Percentiles rank a stretch among this genome's conserved stretches.
Evolutionary conservation across 2,113 vertebrate genomes (phyloP).

Genomic region (Poicephalus gulielmi): DNA sequence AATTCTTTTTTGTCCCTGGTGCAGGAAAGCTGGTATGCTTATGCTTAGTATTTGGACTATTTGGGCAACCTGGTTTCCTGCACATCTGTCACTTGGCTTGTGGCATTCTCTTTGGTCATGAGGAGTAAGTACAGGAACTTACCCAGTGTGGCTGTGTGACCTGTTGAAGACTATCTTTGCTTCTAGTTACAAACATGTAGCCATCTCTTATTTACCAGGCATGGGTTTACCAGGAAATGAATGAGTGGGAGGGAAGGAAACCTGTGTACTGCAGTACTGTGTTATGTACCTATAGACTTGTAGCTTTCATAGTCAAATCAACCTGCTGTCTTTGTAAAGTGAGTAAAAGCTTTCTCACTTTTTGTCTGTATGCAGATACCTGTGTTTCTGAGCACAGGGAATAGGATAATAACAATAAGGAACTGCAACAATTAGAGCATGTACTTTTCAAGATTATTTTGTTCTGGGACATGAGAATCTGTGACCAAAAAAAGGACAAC

Average conservation of each 20-base stretch:
- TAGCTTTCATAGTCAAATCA: background rate
- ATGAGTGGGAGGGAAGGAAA: background rate
- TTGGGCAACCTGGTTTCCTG: background rate
- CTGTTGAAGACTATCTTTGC: background rate
- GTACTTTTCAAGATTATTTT: background rate
- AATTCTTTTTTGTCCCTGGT: background rate
- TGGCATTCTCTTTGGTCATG: background rate
- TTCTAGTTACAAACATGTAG: background rate
- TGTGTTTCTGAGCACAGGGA: background rate
- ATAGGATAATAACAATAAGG: background rate
- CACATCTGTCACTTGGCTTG: background rate
- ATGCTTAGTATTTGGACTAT: background rate
- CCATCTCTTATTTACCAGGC: background rate
- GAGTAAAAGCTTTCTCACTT: background rate
- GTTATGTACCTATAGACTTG: background rate
- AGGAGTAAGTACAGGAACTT: background rate
- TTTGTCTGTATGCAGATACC: background rate
- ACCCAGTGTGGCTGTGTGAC: background rate
- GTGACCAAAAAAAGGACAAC: background rate
- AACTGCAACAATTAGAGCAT: background rate
- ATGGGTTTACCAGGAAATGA: background rate
- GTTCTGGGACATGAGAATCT: background rate
- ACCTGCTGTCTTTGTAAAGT: background rate
- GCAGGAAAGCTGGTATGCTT: background rate
- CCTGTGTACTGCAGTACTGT: fast-evolving